Conservation (phyloP, 2,888 invertebrate species). For the Orchesella flavescens region DNA sequence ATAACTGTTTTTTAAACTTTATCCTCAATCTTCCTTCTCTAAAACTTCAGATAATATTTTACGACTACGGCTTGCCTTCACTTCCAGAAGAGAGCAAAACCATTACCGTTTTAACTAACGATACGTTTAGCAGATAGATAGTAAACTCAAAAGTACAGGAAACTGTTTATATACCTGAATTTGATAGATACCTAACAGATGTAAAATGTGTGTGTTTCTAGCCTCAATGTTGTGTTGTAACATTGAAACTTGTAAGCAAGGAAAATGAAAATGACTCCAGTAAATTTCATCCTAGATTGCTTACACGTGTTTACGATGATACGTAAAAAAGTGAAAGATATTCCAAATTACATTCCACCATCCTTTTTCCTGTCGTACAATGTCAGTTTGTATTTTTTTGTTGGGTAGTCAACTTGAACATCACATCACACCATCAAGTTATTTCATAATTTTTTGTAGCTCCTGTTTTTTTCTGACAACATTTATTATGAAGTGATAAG, state of each 20-base stretch:
- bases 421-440: background rate
- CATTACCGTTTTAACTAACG: no score
- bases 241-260: slow-evolving; percentile 3
- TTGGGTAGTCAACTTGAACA: background rate
- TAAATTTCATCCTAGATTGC: slow-evolving; percentile 31
- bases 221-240: background rate
- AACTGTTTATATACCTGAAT: no score
- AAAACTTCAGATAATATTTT: no score
- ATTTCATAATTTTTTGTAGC: background rate
- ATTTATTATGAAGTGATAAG: slow-evolving; percentile 59
- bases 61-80: no score
- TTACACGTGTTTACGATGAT: slow-evolving; percentile 50
- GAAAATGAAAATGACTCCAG: slow-evolving; percentile 35
- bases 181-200: slow-evolving; percentile 40
- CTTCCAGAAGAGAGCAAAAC: no score
- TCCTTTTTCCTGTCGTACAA: background rate
- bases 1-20: background rate
- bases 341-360: background rate
- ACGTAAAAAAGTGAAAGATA: slow-evolving; percentile 13
- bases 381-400: background rate
- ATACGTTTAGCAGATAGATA: no score
- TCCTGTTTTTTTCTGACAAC: slow-evolving; percentile 28
- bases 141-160: no score
- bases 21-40: no score
- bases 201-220: slow-evolving; percentile 13